Evolutionary conservation across 1,140 invertebrate species (phyloP).

Genomic region (Bombus picipes): DNA sequence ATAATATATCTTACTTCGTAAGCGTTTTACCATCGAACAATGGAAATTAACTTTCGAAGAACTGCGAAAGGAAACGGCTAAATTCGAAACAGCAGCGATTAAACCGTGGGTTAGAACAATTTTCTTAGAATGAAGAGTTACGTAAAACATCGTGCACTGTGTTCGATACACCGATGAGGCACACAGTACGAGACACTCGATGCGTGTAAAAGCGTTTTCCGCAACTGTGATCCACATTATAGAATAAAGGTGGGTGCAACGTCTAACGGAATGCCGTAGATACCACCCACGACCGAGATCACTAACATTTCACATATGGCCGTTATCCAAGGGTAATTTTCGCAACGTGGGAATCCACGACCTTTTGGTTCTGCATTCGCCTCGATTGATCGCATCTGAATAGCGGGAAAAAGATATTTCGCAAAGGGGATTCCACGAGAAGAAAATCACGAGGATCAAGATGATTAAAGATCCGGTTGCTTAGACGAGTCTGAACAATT

Average conservation of each 20-base stretch:
- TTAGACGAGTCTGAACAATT: not conserved
- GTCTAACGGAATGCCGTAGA: constrained; percentile 68
- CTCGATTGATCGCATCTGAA: constrained; percentile 17
- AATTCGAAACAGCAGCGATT: not conserved
- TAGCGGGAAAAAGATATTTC: constrained; percentile 4
- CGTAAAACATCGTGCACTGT: constrained; percentile 68
- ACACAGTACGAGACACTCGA: constrained; percentile 63
- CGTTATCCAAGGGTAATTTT: constrained; percentile 50
- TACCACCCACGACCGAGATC: constrained; percentile 62
- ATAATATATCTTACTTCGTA: not conserved
- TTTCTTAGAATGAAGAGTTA: constrained; percentile 49
- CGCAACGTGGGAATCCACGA: constrained; percentile 33
- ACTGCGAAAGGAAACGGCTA: not conserved
- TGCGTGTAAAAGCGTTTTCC: constrained; percentile 55
- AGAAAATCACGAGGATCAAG: not conserved
- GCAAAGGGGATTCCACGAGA: not conserved
- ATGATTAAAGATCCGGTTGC: not conserved
- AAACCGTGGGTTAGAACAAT: not conserved
- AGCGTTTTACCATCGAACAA: not conserved
- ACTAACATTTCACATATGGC: constrained; percentile 61
- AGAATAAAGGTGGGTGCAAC: constrained; percentile 71
- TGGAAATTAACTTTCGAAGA: not conserved
- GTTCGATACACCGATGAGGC: constrained; percentile 53
- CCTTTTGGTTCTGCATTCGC: constrained; percentile 37
- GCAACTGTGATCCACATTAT: constrained; percentile 66